Base-by-base conservation (phyloP, 2,888 invertebrate species). In the Hydrotaea diabolus region DNA sequence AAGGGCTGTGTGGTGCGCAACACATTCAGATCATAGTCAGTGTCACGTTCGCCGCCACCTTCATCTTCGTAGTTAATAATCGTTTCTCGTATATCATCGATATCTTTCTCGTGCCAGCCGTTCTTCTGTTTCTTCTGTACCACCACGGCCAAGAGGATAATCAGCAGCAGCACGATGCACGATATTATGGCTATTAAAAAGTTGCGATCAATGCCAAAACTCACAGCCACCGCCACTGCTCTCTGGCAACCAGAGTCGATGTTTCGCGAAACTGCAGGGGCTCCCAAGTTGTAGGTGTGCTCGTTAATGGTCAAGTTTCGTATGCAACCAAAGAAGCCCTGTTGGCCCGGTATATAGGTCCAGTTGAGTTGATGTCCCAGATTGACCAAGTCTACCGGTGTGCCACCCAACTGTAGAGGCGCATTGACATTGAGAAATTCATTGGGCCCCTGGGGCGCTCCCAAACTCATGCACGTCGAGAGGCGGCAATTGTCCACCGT, bases 41-140 rank as follows among this genome's bases (percentile, higher is more conserved):
- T 97, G 91, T 99, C 99, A 0, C 98, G 98, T 92, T 99, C 98
- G 91, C 99, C 99, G 90, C 99, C 99, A 17, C 99, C 99, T 92
- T 99, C 99, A 89, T 99, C 99, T 90, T 98, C 98, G 90, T 99
- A 99, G 88, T 98, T 97, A 88, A 99, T 97, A 85, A 99, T 98
- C 89, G 98, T 99, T 92, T 99, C 99, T 82, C 99, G 94, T 43
- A 98, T 98, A 90, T 99, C 98, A 89, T 99, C 98, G 87, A 98
- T 95, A 88, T 98, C 98, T 90, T 97, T 97, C 90, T 96, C 96
- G 57, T 96, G 96, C 93, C 97, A 95, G 79, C 96, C 96, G 89
- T 97, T 96, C 80, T 97, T 96, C 87, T 97, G 95, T 59, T 96
- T 94, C 87, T 97, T 96, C 88, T 98, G 96, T n/a, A 98, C 96